These are phyloP conservation scores for Caenorhabditis tropicalis DNA, from an alignment of 1,140 invertebrate genomes.

Conservation along the genomic window DNA sequence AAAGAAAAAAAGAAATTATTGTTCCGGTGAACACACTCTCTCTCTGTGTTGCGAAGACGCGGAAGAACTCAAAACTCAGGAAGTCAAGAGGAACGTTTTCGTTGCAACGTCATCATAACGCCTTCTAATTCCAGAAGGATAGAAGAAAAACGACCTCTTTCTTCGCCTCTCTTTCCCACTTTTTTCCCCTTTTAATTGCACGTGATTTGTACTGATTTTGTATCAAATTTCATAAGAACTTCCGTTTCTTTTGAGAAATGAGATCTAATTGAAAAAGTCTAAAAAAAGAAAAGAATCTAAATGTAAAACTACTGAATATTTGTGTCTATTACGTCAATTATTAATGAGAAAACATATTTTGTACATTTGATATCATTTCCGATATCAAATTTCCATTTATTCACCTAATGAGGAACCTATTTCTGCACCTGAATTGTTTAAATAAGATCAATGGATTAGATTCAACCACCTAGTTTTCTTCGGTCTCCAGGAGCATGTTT, in stretches of 20 bases:
- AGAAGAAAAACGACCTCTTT: slow-evolving; percentile 23
- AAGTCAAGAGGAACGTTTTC: not conserved
- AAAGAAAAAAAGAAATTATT: not conserved
- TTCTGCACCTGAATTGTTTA: not conserved
- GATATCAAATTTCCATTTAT: not conserved
- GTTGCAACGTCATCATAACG: slow-evolving; percentile 22
- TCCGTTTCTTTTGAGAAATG: not conserved
- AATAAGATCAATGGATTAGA: not conserved
- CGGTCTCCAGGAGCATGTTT: not conserved
- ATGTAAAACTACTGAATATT: not conserved
- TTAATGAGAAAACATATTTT: not conserved
- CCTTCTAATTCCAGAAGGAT: slow-evolving; percentile 6
- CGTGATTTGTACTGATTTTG: not conserved
- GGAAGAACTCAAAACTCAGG: not conserved
- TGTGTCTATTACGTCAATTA: not conserved
- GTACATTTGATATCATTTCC: too few relatives aligned
- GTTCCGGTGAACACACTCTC: not conserved
- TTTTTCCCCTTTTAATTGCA: not conserved
- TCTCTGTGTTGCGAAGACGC: not conserved
- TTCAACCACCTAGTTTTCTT: not conserved
- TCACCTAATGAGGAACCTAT: not conserved
- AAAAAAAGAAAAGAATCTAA: not conserved
- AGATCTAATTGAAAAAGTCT: not conserved
- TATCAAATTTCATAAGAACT: not conserved
- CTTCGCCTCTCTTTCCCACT: not conserved